Percentiles rank a stretch among this genome's conserved stretches.
Conservation (phyloP, 2,797 vertebrate genomes). For the Hapalemur alaotrensis region DNA sequence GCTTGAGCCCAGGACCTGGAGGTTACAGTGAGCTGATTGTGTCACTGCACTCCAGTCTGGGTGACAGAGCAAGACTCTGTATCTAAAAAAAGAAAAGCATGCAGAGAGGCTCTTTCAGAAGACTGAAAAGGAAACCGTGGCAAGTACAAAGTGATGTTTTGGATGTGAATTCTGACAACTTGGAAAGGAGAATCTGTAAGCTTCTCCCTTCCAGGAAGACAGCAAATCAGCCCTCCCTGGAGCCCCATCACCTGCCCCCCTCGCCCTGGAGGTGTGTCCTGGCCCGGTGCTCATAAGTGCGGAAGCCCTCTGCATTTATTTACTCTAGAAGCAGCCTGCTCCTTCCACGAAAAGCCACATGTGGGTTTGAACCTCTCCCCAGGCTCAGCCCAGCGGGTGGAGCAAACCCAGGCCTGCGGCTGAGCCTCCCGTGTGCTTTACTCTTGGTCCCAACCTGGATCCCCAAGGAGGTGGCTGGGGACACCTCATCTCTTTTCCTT, state of each 20-base stretch:
- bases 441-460: neutral
- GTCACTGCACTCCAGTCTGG: neutral
- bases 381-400: neutral
- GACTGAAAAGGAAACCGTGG: neutral
- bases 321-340: neutral
- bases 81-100: neutral
- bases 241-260: neutral
- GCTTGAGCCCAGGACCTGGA: neutral
- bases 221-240: neutral
- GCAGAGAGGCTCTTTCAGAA: neutral
- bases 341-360: slow-evolving; percentile 46
- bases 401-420: neutral
- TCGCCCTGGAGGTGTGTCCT: neutral
- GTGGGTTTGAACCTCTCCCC: slow-evolving; percentile 1
- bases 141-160: neutral
- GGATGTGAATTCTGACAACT: neutral
- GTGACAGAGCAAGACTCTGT: neutral
- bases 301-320: neutral
- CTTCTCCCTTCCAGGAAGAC: neutral
- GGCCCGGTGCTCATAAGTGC: neutral
- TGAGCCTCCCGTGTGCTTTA: neutral
- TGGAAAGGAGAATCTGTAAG: neutral
- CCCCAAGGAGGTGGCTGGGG: neutral
- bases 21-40: neutral
- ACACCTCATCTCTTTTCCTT: neutral